A percentile compares a stretch with the other conserved stretches of the same genome.
Evolutionary conservation across 2,888 invertebrate genomes (phyloP).

Genomic region (Octonoba sinensis): DNA sequence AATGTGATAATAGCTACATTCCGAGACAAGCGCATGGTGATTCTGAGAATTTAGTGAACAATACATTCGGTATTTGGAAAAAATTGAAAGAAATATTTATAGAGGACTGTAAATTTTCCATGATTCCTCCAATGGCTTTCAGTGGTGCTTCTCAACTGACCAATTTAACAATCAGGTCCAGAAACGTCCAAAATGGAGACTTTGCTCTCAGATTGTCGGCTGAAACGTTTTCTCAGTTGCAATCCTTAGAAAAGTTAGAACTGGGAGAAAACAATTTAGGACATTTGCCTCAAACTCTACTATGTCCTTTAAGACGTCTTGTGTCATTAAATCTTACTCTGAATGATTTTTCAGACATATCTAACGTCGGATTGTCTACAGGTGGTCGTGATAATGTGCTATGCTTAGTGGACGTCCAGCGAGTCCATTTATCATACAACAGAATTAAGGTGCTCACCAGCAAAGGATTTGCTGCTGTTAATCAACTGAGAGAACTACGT

Average conservation of each 20-base stretch:
- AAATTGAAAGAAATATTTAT: slow-evolving; percentile 83
- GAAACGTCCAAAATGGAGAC: slow-evolving; percentile 64
- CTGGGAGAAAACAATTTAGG: slow-evolving; percentile 65
- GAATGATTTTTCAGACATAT: slow-evolving; percentile 73
- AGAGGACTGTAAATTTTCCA: slow-evolving; percentile 84
- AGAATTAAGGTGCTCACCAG: slow-evolving; percentile 84
- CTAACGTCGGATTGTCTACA: slow-evolving; percentile 65
- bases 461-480: slow-evolving; percentile 81
- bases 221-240: slow-evolving; percentile 61
- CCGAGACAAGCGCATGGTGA: slow-evolving; percentile 15
- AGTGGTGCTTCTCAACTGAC: slow-evolving; percentile 62
- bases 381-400: slow-evolving; percentile 58
- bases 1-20: slow-evolving; percentile 73
- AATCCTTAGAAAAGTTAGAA: slow-evolving; percentile 64
- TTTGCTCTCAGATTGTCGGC: slow-evolving; percentile 55
- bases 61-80: slow-evolving; percentile 73
- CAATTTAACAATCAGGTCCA: slow-evolving; percentile 65
- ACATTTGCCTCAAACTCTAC: slow-evolving; percentile 62
- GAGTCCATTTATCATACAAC: slow-evolving; percentile 73
- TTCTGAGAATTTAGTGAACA: slow-evolving; percentile 66
- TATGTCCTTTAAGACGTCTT: slow-evolving; percentile 64
- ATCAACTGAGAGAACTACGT: slow-evolving; percentile 87
- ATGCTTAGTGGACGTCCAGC: slow-evolving; percentile 64
- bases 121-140: slow-evolving; percentile 78
- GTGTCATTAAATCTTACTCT: slow-evolving; percentile 64